Percentiles rank a stretch among this genome's conserved stretches.
Conservation (phyloP, 53 echinoderm and acorn worm species). For the Apostichopus leukothele region DNA sequence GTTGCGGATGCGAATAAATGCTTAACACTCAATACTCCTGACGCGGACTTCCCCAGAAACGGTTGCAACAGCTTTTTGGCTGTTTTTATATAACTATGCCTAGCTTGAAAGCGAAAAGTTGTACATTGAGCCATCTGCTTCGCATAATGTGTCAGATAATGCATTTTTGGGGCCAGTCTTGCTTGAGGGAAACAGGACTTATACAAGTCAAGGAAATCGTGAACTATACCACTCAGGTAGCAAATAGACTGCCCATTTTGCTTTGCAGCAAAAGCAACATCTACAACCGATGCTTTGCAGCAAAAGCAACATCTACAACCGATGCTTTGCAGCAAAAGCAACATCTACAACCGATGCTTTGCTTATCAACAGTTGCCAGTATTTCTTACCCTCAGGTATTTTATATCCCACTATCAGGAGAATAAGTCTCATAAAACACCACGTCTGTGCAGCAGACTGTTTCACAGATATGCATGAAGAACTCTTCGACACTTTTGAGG, state of each 20-base stretch:
- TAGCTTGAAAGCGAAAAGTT: neutral
- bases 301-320: slow-evolving; percentile 20
- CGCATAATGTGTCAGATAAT: neutral
- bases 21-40: too few species aligned
- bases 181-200: neutral
- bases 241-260: slow-evolving; percentile 7
- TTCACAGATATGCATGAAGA: too few species aligned
- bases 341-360: slow-evolving; percentile 4
- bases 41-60: too few species aligned
- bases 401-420: slow-evolving; percentile 8
- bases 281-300: neutral
- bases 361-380: slow-evolving; percentile 17
- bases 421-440: neutral
- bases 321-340: slow-evolving; percentile 26
- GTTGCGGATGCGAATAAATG: neutral
- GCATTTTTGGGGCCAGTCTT: slow-evolving; percentile 17
- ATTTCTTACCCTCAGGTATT: neutral
- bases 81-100: slow-evolving; percentile 8
- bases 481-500: too few species aligned
- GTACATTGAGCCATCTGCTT: neutral
- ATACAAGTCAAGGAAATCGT: slow-evolving; percentile 11
- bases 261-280: slow-evolving; percentile 29
- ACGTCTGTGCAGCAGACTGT: too few species aligned
- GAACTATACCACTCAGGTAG: slow-evolving; percentile 7
- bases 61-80: neutral